These are phyloP conservation scores for Pseudonaja textilis DNA, from an alignment of 2,113 vertebrate genomes.

Conservation along the genomic window DNA sequence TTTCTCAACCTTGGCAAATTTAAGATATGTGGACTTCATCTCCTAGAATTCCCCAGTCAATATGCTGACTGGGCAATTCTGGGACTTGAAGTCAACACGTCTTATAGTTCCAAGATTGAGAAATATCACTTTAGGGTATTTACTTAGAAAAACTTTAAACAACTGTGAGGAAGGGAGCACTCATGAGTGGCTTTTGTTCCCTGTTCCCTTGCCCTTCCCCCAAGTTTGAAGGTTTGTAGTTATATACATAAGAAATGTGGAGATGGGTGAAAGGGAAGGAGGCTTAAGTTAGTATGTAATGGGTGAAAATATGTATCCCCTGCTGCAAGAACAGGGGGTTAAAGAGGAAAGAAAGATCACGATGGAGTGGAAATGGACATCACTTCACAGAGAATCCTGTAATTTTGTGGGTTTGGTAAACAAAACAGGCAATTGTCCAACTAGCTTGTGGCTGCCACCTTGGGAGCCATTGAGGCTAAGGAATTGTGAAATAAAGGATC, in stretches of 20 bases:
- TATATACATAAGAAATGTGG: background rate
- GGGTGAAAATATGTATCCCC: constrained; percentile 31
- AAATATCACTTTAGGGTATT: background rate
- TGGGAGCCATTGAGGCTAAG: constrained; percentile 55
- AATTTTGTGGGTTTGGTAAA: constrained; percentile 70
- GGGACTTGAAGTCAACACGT: background rate
- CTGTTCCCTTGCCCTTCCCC: background rate
- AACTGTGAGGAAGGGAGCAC: background rate
- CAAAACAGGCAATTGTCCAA: constrained; percentile 59
- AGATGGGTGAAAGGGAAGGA: background rate
- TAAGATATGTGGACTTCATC: background rate
- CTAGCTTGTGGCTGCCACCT: constrained; percentile 63
- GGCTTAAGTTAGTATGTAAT: background rate
- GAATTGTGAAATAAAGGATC: constrained; percentile 58
- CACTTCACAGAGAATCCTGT: constrained; percentile 52
- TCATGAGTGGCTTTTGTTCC: background rate
- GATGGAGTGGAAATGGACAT: constrained; percentile 49
- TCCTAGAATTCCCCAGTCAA: background rate
- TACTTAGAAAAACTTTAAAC: background rate
- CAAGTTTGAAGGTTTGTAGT: background rate
- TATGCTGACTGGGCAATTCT: background rate
- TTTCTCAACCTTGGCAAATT: background rate
- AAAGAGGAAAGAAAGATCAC: constrained; percentile 56
- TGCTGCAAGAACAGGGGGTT: constrained; percentile 64
- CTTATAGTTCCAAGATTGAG: background rate